Conservation (phyloP, 2,888 invertebrate genomes). For the Mythimna loreyi region DNA sequence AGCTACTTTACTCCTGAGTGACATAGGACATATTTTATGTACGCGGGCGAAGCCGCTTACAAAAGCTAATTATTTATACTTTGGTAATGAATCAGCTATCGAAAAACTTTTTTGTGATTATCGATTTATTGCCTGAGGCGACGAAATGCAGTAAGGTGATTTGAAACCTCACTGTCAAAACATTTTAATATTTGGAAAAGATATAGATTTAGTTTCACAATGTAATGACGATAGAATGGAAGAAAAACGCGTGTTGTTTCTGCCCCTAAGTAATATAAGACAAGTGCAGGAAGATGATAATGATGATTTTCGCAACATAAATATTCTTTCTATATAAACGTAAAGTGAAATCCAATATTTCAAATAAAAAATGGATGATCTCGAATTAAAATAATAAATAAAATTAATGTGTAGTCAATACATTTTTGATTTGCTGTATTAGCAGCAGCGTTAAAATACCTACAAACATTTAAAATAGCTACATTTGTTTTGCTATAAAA, state of each 20-base stretch:
- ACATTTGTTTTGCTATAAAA: not conserved
- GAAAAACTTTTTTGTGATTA: no score
- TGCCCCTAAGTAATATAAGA: no score
- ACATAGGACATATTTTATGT: no score
- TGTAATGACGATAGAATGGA: no score
- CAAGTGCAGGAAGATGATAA: no score
- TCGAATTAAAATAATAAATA: not conserved
- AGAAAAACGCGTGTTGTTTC: no score
- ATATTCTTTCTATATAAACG: not conserved
- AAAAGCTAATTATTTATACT: no score
- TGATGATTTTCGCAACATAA: not conserved
- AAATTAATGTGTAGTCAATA: not conserved
- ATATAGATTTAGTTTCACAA: not conserved
- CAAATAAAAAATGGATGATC: not conserved
- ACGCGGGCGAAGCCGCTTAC: no score
- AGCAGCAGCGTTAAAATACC: not conserved
- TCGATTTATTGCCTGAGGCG: no score
- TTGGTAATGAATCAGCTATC: no score
- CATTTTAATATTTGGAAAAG: not conserved
- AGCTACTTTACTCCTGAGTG: no score
- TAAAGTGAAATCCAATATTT: not conserved
- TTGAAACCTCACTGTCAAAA: not conserved
- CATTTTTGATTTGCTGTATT: not conserved
- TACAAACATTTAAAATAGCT: not conserved
- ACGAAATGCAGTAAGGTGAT: no score